Conservation (phyloP, 2,113 vertebrate species). For the Pangasianodon gigas region DNA sequence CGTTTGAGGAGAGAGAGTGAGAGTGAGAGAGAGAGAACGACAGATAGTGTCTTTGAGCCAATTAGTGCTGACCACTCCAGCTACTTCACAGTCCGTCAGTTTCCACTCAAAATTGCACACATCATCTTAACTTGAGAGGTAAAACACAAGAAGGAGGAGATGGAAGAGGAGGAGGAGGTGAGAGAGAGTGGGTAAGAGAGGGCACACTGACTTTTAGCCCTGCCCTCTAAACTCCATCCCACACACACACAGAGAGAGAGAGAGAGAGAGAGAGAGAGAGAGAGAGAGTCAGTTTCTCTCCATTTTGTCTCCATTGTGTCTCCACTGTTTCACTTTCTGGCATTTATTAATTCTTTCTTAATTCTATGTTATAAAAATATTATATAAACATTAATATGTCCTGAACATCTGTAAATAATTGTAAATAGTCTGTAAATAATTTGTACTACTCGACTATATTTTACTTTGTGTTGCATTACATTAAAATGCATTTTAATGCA, state of each 20-base stretch:
- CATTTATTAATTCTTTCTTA: background rate
- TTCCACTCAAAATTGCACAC: conserved; percentile 65
- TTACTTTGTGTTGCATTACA: background rate
- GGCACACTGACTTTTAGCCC: conserved; percentile 31
- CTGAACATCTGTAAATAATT: background rate
- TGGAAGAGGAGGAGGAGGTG: conserved; percentile 43
- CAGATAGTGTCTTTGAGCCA: conserved; percentile 5
- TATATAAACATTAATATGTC: background rate
- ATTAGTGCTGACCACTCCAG: conserved; percentile 51
- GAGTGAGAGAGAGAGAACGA: background rate
- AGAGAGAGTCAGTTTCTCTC: background rate
- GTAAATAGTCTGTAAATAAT: background rate
- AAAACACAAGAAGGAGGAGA: conserved; percentile 32
- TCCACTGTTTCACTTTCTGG: no score
- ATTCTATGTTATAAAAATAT: background rate
- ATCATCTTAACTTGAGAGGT: conserved; percentile 65
- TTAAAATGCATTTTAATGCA: background rate
- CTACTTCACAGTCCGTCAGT: conserved; percentile 45
- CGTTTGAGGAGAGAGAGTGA: conserved; percentile 32
- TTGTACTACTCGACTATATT: background rate
- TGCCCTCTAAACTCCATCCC: background rate
- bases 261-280: background rate
- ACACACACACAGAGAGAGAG: background rate
- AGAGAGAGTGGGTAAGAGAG: conserved; percentile 49
- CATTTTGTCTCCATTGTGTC: background rate